phyloP scores from a whole-genome alignment of 2,888 invertebrate genomes.

The Eupithecia subfuscata region DNA sequence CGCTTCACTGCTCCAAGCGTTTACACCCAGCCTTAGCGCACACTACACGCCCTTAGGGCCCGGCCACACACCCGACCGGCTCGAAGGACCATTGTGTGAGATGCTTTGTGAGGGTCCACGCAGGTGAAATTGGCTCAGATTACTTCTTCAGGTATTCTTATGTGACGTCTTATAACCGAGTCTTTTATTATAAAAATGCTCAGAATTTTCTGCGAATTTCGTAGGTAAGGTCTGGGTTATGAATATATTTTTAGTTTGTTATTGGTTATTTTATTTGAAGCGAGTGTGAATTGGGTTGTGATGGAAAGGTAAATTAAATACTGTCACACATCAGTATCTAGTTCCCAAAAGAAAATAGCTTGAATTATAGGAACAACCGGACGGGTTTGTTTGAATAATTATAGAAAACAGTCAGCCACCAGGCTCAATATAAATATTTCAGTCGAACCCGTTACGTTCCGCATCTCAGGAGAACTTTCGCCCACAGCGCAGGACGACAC shows the following conservation, averaged over 20 bases:
- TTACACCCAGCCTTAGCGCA: background rate
- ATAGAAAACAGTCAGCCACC: background rate
- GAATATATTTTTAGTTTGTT: background rate
- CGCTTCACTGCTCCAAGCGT: background rate
- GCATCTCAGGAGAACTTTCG: background rate
- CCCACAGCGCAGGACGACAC: background rate
- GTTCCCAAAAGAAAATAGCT: too few species aligned
- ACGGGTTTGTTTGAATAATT: too few species aligned
- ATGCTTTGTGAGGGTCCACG: slow-evolving; percentile 31
- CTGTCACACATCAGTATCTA: background rate
- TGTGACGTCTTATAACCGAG: slow-evolving; percentile 17
- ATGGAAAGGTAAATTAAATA: background rate
- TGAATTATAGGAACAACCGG: too few species aligned
- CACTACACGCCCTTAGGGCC: background rate
- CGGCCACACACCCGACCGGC: background rate
- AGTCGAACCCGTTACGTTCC: background rate
- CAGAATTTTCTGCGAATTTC: background rate
- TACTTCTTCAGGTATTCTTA: slow-evolving; percentile 24
- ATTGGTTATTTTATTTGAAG: background rate
- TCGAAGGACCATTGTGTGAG: slow-evolving; percentile 18
- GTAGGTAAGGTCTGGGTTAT: background rate
- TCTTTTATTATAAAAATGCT: background rate
- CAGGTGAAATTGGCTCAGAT: slow-evolving; percentile 24
- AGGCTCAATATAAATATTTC: too few species aligned
- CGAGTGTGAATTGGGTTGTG: background rate